Conservation (phyloP, 1,140 invertebrate species). For the Ceratoteleas bidentatus region DNA sequence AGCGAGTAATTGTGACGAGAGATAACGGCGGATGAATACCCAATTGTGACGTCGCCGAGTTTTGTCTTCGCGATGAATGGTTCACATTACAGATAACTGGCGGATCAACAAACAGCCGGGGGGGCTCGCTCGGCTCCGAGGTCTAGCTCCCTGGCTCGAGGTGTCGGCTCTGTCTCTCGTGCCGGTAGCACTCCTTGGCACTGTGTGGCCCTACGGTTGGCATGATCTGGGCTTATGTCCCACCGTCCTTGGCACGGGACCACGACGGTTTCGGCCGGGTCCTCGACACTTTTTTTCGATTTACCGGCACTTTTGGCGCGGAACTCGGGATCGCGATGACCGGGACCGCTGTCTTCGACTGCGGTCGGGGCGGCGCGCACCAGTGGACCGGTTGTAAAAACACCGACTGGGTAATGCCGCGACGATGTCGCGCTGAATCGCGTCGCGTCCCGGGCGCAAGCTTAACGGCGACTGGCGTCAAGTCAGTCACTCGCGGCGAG, state of each 20-base stretch:
- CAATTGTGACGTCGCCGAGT: conserved; percentile 29
- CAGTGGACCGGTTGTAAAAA: background rate
- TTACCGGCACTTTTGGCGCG: too few species aligned
- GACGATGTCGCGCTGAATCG: conserved; percentile 26
- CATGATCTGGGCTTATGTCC: too few species aligned
- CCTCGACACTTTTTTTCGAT: too few species aligned
- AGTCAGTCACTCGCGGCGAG: conserved; percentile 51
- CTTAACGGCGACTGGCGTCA: conserved; percentile 72
- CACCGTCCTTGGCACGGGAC: too few species aligned
- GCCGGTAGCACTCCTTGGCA: too few species aligned
- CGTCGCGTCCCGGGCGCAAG: conserved; percentile 61
- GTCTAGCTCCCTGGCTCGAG: background rate
- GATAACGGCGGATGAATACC: conserved; percentile 29
- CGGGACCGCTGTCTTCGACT: background rate
- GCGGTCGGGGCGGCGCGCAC: background rate
- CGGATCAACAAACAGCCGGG: conserved; percentile 16
- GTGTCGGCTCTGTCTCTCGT: background rate
- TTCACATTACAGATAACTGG: conserved; percentile 47
- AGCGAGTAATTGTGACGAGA: conserved; percentile 3
- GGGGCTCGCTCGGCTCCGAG: conserved; percentile 7
- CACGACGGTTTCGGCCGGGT: too few species aligned
- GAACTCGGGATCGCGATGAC: too few species aligned
- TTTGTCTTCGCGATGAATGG: conserved; percentile 55
- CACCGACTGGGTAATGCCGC: background rate
- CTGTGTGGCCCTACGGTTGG: too few species aligned